These are phyloP conservation scores for Solen grandis DNA, from an alignment of 1,140 invertebrate species.

Conservation along the genomic window DNA sequence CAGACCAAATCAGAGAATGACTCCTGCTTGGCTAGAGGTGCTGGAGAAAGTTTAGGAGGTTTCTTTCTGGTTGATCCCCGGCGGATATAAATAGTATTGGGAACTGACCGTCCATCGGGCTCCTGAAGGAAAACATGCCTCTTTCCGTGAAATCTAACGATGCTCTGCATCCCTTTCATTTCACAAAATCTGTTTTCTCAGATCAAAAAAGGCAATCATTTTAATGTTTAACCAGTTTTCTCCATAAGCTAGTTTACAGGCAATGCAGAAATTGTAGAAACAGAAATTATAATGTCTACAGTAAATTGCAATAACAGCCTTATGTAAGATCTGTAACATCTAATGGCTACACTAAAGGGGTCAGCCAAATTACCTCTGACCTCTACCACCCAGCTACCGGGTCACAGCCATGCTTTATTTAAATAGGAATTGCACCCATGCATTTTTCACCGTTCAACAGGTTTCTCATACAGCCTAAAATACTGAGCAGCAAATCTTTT, in stretches of 20 bases:
- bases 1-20: constrained; percentile 77
- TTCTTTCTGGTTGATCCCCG: constrained; percentile 35
- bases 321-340: too few species aligned
- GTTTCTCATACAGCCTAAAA: too few species aligned
- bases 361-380: too few species aligned
- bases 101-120: constrained; percentile 15
- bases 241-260: not conserved
- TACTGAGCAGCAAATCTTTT: too few species aligned
- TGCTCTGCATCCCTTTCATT: not conserved
- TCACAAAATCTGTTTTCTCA: not conserved
- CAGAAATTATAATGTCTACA: not conserved
- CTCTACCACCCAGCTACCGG: too few species aligned
- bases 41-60: constrained; percentile 57
- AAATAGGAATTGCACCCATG: too few species aligned
- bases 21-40: constrained; percentile 79
- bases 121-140: constrained; percentile 7
- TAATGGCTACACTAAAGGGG: too few species aligned
- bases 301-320: too few species aligned
- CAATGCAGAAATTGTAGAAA: not conserved
- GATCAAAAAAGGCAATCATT: too few species aligned
- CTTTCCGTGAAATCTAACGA: not conserved
- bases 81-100: constrained; percentile 36
- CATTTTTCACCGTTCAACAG: too few species aligned
- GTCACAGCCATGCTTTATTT: too few species aligned
- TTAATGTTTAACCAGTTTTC: not conserved